A percentile compares a stretch with the other conserved stretches of the same genome.
Conservation (phyloP, 2,888 invertebrate genomes). For the Cylloceria caligata region DNA sequence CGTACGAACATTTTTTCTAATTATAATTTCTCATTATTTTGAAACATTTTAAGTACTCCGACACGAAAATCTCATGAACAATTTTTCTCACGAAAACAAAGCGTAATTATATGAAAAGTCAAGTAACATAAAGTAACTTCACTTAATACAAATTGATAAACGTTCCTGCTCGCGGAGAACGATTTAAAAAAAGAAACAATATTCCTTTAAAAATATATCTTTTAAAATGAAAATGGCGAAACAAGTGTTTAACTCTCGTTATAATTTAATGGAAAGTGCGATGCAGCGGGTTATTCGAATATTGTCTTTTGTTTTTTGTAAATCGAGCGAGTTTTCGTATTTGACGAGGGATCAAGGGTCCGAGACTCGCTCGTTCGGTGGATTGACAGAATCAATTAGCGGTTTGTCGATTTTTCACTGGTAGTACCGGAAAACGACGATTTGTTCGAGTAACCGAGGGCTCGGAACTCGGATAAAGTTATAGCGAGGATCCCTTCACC, state of each 20-base stretch:
- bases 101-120: too few species aligned
- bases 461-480: not conserved
- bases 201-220: not conserved
- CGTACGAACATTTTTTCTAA: too few species aligned
- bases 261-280: slow-evolving; percentile 66
- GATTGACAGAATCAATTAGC: slow-evolving; percentile 78
- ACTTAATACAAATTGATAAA: too few species aligned
- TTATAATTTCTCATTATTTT: too few species aligned
- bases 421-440: slow-evolving; percentile 66
- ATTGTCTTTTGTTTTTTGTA: slow-evolving; percentile 40
- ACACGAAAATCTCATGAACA: too few species aligned
- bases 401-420: slow-evolving; percentile 75
- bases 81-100: too few species aligned
- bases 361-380: slow-evolving; percentile 55
- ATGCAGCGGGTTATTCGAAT: slow-evolving; percentile 60
- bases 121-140: too few species aligned
- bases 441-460: slow-evolving; percentile 17
- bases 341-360: slow-evolving; percentile 51
- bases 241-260: not conserved
- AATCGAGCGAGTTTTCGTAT: slow-evolving; percentile 38
- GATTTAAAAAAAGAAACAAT: too few species aligned
- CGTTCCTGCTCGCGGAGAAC: too few species aligned
- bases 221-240: not conserved
- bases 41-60: too few species aligned
- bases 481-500: slow-evolving; percentile 7